phyloP scores from a whole-genome alignment of 2,888 invertebrate genomes.

The Drosophila mimica region DNA sequence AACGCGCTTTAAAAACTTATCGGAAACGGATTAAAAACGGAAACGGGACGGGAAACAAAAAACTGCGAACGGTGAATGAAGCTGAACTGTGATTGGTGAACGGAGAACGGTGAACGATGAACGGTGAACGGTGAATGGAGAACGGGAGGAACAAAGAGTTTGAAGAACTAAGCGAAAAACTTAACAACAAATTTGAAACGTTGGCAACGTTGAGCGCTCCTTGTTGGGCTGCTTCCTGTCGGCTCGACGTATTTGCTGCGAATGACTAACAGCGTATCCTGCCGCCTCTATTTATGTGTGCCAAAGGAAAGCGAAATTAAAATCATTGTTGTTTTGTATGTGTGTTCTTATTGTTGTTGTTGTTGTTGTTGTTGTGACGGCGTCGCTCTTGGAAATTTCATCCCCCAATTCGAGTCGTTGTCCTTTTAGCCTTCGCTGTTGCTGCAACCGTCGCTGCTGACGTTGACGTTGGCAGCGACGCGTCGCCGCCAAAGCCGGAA shows the following conservation, averaged over 20 bases:
- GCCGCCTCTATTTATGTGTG: conserved; percentile 84
- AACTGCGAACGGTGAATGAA: conserved; percentile 18
- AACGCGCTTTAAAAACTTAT: conserved; percentile 60
- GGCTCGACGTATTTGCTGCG: conserved; percentile 84
- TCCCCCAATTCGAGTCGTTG: conserved; percentile 81
- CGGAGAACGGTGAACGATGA: conserved; percentile 13
- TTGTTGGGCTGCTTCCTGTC: conserved; percentile 74
- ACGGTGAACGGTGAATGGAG: conserved; percentile 12
- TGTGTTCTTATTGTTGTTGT: background rate
- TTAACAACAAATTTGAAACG: conserved; percentile 77
- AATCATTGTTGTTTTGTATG: conserved; percentile 65
- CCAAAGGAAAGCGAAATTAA: conserved; percentile 82
- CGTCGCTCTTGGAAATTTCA: conserved; percentile 75
- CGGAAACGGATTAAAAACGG: conserved; percentile 34
- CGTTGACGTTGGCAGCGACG: conserved; percentile 33
- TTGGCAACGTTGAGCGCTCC: conserved; percentile 65
- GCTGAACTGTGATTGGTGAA: conserved; percentile 11
- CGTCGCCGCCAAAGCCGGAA: conserved; percentile 73
- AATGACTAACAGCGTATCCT: conserved; percentile 84
- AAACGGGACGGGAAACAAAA: conserved; percentile 35
- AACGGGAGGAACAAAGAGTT: conserved; percentile 54
- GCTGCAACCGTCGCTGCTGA: conserved; percentile 29
- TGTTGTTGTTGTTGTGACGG: conserved; percentile 57
- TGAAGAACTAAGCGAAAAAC: conserved; percentile 68
- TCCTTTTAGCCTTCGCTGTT: conserved; percentile 80